A percentile compares a stretch with the other conserved stretches of the same genome.
Evolutionary conservation across 2,888 invertebrate species (phyloP).

Genomic region (Argyresthia goedartella): DNA sequence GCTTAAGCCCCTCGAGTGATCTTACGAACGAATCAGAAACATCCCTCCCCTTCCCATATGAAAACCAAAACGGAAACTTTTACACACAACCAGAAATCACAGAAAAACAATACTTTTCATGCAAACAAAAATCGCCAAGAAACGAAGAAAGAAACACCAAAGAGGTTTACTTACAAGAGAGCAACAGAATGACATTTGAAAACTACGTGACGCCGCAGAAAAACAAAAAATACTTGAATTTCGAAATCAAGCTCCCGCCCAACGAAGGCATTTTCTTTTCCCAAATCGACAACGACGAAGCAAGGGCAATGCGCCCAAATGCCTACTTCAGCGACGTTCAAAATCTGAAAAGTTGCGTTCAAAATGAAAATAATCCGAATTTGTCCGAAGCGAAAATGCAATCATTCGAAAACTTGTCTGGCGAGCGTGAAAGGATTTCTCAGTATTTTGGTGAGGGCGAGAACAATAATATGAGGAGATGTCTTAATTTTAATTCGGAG

Average conservation of each 20-base stretch:
- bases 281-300: slow-evolving; percentile 48
- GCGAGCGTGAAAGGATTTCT: slow-evolving; percentile 36
- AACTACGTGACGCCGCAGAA: slow-evolving; percentile 44
- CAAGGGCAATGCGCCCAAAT: slow-evolving; percentile 28
- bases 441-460: slow-evolving; percentile 53
- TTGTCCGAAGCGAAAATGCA: slow-evolving; percentile 25
- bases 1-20: slow-evolving; percentile 57
- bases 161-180: slow-evolving; percentile 49
- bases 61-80: slow-evolving; percentile 42
- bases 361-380: slow-evolving; percentile 44
- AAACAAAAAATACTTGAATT: slow-evolving; percentile 57
- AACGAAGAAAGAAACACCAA: slow-evolving; percentile 34
- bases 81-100: slow-evolving; percentile 37
- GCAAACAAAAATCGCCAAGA: slow-evolving; percentile 44
- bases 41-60: slow-evolving; percentile 53
- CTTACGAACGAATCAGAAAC: slow-evolving; percentile 60
- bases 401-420: slow-evolving; percentile 28
- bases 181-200: slow-evolving; percentile 47
- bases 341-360: slow-evolving; percentile 47
- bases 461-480: slow-evolving; percentile 44
- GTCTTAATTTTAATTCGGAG: slow-evolving; percentile 62
- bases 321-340: slow-evolving; percentile 35
- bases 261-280: slow-evolving; percentile 47
- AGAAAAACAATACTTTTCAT: slow-evolving; percentile 52
- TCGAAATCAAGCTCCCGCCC: slow-evolving; percentile 57